Evolutionary conservation across 1,140 invertebrate species (phyloP).

Genomic region (Drosophila persimilis): DNA sequence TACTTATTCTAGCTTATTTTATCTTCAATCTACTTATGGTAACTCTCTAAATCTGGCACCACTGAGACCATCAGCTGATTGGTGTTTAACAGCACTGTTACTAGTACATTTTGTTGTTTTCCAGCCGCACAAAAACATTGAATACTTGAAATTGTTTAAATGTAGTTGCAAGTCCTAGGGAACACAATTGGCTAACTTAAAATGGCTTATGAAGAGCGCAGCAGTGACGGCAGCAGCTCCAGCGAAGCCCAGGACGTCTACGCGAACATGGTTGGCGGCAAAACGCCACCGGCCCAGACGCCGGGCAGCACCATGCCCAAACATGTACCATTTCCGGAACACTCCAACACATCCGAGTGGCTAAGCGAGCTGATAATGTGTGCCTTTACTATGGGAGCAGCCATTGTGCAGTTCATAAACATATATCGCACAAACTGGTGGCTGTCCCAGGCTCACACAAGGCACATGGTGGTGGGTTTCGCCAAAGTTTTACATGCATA

Average conservation of each 20-base stretch:
- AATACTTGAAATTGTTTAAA: conserved; percentile 19
- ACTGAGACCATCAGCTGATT: conserved; percentile 1
- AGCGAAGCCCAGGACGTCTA: conserved; percentile 58
- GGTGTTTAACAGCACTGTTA: conserved; percentile 8
- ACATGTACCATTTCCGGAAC: conserved; percentile 93
- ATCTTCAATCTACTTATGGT: too few relatives aligned
- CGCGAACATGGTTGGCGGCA: conserved; percentile 36
- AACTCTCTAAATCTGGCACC: too few relatives aligned
- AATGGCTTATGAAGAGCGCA: conserved; percentile 70
- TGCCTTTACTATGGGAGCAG: conserved; percentile 89
- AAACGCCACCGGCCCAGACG: conserved; percentile 42
- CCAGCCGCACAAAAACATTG: conserved; percentile 16
- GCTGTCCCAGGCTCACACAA: conserved; percentile 95
- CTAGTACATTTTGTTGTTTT: conserved; percentile 13
- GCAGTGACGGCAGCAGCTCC: conserved; percentile 68
- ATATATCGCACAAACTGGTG: conserved; percentile 98
- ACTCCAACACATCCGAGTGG: conserved; percentile 92
- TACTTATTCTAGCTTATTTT: too few relatives aligned
- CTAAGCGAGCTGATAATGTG: conserved; percentile 94
- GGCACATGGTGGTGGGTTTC: conserved; percentile 91
- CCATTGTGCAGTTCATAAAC: conserved; percentile 95
- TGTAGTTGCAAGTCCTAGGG: conserved; percentile 4
- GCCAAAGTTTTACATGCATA: neutral
- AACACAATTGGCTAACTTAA: neutral
- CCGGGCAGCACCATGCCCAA: conserved; percentile 85